phyloP scores from a whole-genome alignment of 2,113 vertebrate species.

The Pseudopipra pipra region DNA sequence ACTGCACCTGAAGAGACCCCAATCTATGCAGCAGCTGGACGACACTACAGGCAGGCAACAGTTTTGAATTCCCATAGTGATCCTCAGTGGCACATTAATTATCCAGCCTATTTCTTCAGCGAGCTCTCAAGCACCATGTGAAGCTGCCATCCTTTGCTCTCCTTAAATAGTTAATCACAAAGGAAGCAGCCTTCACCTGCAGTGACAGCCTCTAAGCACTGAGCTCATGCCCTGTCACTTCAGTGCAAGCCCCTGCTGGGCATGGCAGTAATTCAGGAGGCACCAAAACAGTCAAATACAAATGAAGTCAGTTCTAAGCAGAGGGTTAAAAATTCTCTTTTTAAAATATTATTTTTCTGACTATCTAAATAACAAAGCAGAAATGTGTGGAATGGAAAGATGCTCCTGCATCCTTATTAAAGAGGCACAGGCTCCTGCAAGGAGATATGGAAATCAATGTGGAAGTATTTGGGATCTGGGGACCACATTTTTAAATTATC shows the following conservation, averaged over 20 bases:
- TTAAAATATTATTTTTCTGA: neutral
- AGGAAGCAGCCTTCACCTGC: neutral
- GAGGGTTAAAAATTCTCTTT: neutral
- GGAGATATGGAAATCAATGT: neutral
- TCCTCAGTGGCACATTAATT: neutral
- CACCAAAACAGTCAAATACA: neutral
- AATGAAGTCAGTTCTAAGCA: neutral
- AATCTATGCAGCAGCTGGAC: neutral
- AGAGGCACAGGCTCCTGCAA: neutral
- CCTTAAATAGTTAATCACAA: constrained; percentile 18
- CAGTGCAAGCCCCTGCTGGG: neutral
- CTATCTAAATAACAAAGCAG: neutral
- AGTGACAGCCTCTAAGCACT: neutral
- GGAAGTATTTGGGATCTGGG: neutral
- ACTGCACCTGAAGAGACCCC: neutral
- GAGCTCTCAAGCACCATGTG: neutral
- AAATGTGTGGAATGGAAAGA: neutral
- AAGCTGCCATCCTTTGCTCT: neutral
- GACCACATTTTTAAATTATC: neutral
- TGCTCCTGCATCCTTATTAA: neutral
- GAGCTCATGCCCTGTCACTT: neutral
- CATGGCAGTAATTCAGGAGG: neutral
- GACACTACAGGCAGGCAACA: neutral
- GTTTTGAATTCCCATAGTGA: neutral
- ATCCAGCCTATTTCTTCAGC: neutral